Conservation (phyloP, 1,140 invertebrate genomes). For the Meloidogyne floridensis region DNA sequence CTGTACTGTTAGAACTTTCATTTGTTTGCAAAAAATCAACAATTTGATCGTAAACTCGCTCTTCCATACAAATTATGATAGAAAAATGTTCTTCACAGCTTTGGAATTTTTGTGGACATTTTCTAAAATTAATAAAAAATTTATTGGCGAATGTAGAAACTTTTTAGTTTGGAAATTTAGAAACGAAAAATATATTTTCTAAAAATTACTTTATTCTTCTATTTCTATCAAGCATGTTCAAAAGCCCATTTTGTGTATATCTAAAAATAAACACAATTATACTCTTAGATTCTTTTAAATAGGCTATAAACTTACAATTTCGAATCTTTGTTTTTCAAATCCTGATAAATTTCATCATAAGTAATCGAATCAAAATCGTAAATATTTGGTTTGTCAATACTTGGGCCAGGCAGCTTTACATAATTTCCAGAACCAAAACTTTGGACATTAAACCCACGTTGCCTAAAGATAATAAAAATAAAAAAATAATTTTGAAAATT, state of each 20-base stretch:
- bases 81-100: conserved; percentile 86
- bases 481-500: conserved; percentile 31
- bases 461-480: conserved; percentile 70
- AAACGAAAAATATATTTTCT: background rate
- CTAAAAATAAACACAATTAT: conserved; percentile 67
- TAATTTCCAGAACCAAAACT: conserved; percentile 94
- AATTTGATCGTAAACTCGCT: conserved; percentile 93
- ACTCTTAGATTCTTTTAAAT: background rate
- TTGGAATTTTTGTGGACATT: conserved; percentile 91
- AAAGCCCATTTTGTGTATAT: conserved; percentile 96
- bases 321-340: conserved; percentile 75
- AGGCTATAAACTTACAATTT: conserved; percentile 65
- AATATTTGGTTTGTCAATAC: conserved; percentile 91
- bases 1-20: conserved; percentile 54
- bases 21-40: conserved; percentile 66
- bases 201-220: conserved; percentile 79
- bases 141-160: too few species aligned
- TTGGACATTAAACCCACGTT: conserved; percentile 92
- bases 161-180: too few species aligned
- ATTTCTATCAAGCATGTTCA: conserved; percentile 98
- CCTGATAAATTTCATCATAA: conserved; percentile 96
- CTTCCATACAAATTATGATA: conserved; percentile 94
- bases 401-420: conserved; percentile 90
- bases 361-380: conserved; percentile 91
- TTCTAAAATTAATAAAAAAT: conserved; percentile 49